Evolutionary conservation across 2,888 invertebrate species (phyloP), one percentile per base, ranked within the genome.

Genomic region (Rhaphigaster nebulosa): DNA sequence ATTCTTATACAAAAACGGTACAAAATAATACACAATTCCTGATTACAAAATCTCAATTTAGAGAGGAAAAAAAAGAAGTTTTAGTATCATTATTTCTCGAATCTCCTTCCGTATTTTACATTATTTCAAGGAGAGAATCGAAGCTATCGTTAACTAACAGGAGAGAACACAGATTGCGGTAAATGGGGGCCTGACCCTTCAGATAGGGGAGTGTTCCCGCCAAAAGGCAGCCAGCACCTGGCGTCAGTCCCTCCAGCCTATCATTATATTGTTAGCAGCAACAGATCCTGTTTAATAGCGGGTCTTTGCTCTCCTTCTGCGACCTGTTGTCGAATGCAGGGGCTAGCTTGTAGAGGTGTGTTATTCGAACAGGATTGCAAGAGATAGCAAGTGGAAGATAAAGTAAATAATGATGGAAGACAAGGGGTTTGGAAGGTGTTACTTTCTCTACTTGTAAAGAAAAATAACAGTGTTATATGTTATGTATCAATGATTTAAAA

Each of bases 211-310:
- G 84, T 45, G 84, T 84, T 84, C 84, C 84, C 84, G 84, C 84
- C 84, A 84, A 84, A 84, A 84, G 45, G 84, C 41, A 84, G 45
- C 84, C 41, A 84, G 45, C 84, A 84, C 84, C 84, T 84, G 84
- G 84, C 45, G 41, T 50, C 84, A 50, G 26, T 38, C 45, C 45
- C 84, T 84, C 45, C 84, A 50, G 45, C 84, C 84, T 84, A 84
- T 84, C 84, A 84, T 84, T 84, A 84, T 45, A 84, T 50, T 12
- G 84, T 84, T 84, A 84, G 84, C 45, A 45, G 45, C 80, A 84
- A 84, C 84, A 45, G 84, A 84, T 84, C 84, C n/a, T 84, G 84
- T 84, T 84, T 84, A 80, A n/a, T 84, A 84, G 41, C 20, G 10
- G 8, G 45, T 80, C n/a, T n/a, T n/a, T n/a, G n/a, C n/a, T n/a